These are phyloP conservation scores for Halisarca cf. caerulea DNA, from an alignment of 37 sponge, comb jelly and placozoan genomes.

Conservation along the genomic window DNA sequence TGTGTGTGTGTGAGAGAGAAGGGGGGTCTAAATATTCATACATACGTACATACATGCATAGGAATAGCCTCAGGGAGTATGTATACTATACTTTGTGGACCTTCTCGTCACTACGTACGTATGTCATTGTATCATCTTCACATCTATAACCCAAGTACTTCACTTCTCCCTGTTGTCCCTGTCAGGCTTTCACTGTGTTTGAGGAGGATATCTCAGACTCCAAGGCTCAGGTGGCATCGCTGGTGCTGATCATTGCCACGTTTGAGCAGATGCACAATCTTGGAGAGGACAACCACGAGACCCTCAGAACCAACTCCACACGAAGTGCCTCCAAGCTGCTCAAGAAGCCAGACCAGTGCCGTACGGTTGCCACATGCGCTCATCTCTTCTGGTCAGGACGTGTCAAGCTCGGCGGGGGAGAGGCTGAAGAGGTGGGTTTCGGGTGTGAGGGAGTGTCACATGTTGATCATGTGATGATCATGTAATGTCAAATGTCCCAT, in stretches of 20 bases:
- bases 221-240: slow-evolving; percentile 85
- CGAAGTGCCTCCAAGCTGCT: slow-evolving; percentile 86
- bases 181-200: slow-evolving; percentile 89
- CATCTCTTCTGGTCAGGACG: slow-evolving; percentile 97
- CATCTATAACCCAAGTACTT: no score
- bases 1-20: not conserved
- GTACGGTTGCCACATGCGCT: slow-evolving; percentile 86
- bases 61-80: no score
- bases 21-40: not conserved
- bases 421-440: slow-evolving; percentile 31
- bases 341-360: slow-evolving; percentile 98
- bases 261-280: slow-evolving; percentile 90
- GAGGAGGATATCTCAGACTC: slow-evolving; percentile 96
- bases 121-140: no score
- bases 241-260: slow-evolving; percentile 88
- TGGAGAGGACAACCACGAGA: slow-evolving; percentile 98
- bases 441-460: not conserved
- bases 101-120: no score
- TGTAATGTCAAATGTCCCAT: no score
- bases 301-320: slow-evolving; percentile 91
- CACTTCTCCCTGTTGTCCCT: not conserved
- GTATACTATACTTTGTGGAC: no score
- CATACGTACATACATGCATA: not conserved
- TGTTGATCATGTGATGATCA: not conserved
- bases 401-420: slow-evolving; percentile 24